Evolutionary conservation across 2,888 invertebrate genomes (phyloP).

Genomic region (Caenorhabditis plicata): DNA sequence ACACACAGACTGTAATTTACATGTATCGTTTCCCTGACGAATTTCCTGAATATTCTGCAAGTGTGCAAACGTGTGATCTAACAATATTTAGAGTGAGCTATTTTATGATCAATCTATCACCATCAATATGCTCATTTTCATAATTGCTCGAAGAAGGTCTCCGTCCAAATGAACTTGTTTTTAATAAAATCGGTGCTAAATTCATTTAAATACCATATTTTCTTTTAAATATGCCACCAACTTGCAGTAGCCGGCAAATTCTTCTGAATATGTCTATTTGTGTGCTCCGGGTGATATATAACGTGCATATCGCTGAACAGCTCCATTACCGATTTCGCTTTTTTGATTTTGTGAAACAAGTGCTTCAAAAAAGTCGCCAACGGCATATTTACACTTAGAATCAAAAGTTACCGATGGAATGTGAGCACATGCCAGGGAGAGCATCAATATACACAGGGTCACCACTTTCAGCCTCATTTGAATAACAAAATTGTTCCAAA

Average conservation of each 20-base stretch:
- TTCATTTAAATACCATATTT: background rate
- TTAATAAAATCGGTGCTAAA: background rate
- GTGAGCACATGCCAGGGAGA: no score
- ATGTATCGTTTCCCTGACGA: constrained; percentile 43
- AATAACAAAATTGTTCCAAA: no score
- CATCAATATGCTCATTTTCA: constrained; percentile 14
- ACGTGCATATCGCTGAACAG: constrained; percentile 25
- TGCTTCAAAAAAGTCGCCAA: no score
- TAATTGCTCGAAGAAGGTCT: background rate
- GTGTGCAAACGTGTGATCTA: constrained; percentile 12
- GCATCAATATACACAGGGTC: no score
- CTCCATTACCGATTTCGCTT: no score
- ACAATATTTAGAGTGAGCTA: background rate
- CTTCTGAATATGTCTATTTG: constrained; percentile 29
- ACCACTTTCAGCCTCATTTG: no score
- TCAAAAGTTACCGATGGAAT: no score
- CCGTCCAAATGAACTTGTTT: background rate
- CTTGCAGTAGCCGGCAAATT: constrained; percentile 1
- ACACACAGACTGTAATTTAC: constrained; percentile 39
- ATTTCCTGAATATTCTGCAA: constrained; percentile 15
- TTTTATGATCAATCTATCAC: background rate
- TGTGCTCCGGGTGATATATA: constrained; percentile 32
- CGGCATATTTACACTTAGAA: no score
- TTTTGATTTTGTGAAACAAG: no score
- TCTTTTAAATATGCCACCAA: background rate